Percentiles rank a stretch among this genome's conserved stretches.
Evolutionary conservation across 2,797 vertebrate species (phyloP).

Genomic region (Ctenopoma multispine): DNA sequence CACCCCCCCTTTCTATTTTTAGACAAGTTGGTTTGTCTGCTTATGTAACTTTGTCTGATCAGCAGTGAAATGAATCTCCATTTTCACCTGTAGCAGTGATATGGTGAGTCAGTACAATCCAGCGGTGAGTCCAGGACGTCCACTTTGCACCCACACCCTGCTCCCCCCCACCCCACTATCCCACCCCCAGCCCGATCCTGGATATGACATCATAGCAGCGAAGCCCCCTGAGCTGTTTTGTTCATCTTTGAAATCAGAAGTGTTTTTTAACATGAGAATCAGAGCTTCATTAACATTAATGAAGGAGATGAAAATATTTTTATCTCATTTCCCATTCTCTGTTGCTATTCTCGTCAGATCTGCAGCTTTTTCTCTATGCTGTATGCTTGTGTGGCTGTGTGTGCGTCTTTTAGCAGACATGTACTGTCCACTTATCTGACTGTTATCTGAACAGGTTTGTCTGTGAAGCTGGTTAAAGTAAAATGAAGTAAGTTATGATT

Average conservation of each 20-base stretch:
- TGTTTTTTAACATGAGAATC: constrained; percentile 28
- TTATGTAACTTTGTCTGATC: constrained; percentile 50
- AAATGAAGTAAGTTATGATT: too few species aligned
- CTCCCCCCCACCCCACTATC: not conserved
- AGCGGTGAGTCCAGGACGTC: not conserved
- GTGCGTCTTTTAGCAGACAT: not conserved
- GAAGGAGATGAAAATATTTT: constrained; percentile 63
- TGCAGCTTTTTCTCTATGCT: not conserved
- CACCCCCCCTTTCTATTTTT: constrained; percentile 62
- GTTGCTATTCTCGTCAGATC: constrained; percentile 39
- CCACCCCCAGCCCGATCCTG: not conserved
- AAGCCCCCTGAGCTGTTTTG: constrained; percentile 39
- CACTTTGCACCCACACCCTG: not conserved
- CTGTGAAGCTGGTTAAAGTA: too few species aligned
- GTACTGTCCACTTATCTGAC: constrained; percentile 2
- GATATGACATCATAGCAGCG: constrained; percentile 52
- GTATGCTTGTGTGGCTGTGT: constrained; percentile 14
- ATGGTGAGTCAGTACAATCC: not conserved
- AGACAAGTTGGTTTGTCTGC: constrained; percentile 10
- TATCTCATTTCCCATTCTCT: constrained; percentile 49
- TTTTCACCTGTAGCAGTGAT: constrained; percentile 29
- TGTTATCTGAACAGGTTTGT: too few species aligned
- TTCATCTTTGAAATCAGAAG: constrained; percentile 64
- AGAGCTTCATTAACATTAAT: constrained; percentile 72
- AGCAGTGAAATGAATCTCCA: constrained; percentile 29